Conservation (phyloP, 2,113 vertebrate genomes). For the Nycticryphes semicollaris region DNA sequence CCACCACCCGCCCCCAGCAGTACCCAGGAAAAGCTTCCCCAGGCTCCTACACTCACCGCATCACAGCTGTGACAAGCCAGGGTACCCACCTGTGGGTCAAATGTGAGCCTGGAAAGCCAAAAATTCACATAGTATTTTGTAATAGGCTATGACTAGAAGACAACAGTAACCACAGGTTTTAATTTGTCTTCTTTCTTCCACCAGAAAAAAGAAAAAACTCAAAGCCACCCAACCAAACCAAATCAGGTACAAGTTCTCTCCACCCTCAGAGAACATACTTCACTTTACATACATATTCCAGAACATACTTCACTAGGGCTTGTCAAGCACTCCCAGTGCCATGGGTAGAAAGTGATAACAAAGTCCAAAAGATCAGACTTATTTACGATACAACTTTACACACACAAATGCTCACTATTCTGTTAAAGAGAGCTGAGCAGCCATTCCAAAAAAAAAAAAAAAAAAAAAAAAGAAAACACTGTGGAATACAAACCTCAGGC, state of each 20-base stretch:
- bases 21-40: neutral
- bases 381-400: neutral
- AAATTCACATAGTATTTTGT: neutral
- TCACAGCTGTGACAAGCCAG: neutral
- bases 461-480: neutral
- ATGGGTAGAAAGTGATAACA: neutral
- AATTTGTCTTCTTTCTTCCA: neutral
- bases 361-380: slow-evolving; percentile 46
- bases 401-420: neutral
- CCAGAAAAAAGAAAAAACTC: neutral
- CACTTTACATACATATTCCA: neutral
- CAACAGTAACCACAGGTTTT: neutral
- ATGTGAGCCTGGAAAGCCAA: neutral
- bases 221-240: neutral
- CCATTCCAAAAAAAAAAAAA: neutral
- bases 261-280: neutral
- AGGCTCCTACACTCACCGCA: neutral
- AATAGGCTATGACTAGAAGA: neutral
- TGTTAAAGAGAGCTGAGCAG: neutral
- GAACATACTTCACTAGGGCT: neutral
- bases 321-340: neutral
- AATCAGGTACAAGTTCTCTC: neutral
- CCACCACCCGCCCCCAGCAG: accelerated
- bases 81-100: neutral
- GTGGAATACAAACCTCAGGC: neutral